Conservation (phyloP, 2,888 invertebrate species). For the Hydrotaea diabolus region DNA sequence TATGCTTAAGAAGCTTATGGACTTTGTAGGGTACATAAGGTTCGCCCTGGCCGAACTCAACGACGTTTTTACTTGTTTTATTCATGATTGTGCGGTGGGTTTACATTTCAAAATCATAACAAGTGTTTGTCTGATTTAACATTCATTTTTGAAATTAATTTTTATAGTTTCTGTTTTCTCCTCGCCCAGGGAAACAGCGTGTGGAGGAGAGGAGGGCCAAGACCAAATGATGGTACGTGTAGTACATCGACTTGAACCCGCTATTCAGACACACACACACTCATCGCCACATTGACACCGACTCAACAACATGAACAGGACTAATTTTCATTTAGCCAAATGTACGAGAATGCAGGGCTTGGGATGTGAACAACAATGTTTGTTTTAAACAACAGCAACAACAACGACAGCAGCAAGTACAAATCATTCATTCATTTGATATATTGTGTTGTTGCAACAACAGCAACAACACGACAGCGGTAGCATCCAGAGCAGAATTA, state of each 20-base stretch:
- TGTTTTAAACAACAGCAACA: conserved; percentile 35
- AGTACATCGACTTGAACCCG: conserved; percentile 1
- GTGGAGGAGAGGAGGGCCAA: background rate
- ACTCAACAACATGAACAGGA: conserved; percentile 7
- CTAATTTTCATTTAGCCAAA: conserved; percentile 41
- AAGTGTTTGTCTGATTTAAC: conserved; percentile 21
- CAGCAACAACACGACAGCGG: background rate
- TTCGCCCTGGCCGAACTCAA: too few relatives aligned
- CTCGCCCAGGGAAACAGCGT: background rate
- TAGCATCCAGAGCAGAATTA: conserved; percentile 19
- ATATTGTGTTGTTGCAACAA: conserved; percentile 13
- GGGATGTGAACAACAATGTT: conserved; percentile 31
- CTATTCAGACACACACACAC: background rate
- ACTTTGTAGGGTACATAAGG: too few relatives aligned
- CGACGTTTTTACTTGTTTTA: too few relatives aligned
- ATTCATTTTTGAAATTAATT: conserved; percentile 34
- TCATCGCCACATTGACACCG: background rate
- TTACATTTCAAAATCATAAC: background rate
- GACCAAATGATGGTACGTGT: background rate
- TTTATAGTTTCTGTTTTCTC: background rate
- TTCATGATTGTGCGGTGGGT: too few relatives aligned
- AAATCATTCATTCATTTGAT: conserved; percentile 18
- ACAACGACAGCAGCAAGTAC: conserved; percentile 13
- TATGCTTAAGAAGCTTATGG: too few relatives aligned
- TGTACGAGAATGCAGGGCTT: conserved; percentile 24